phyloP scores from a whole-genome alignment of 2,797 vertebrate genomes.

The Amphiprion clarkii region DNA sequence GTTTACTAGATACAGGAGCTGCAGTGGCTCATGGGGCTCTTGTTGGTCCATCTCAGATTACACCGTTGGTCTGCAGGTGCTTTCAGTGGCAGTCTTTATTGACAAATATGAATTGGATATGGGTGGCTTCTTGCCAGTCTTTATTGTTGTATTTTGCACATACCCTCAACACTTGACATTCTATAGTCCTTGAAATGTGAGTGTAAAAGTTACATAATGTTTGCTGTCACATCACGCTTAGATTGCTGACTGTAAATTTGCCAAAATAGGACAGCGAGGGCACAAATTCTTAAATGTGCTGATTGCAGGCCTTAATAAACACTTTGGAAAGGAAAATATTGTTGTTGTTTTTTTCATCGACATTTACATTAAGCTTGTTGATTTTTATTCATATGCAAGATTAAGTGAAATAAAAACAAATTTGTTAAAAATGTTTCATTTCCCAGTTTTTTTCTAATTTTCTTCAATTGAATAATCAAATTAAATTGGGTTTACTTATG shows the following conservation, averaged over 20 bases:
- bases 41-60: conserved; percentile 65
- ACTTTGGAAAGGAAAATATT: background rate
- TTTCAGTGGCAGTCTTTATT: conserved; percentile 45
- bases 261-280: conserved; percentile 22
- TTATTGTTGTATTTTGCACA: conserved; percentile 50
- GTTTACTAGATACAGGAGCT: conserved; percentile 72
- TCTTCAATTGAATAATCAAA: no score
- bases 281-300: conserved; percentile 26
- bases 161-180: background rate
- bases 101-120: conserved; percentile 30
- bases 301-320: conserved; percentile 15
- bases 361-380: background rate
- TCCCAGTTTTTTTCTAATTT: no score
- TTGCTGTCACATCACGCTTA: conserved; percentile 34
- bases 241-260: conserved; percentile 54
- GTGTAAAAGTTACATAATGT: conserved; percentile 60
- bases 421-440: no score
- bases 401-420: background rate
- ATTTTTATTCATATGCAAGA: conserved; percentile 1
- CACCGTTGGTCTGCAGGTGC: conserved; percentile 46
- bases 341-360: background rate
- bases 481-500: no score
- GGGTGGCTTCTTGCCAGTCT: conserved; percentile 24
- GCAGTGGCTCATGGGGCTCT: conserved; percentile 57
- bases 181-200: conserved; percentile 27